Evolutionary conservation across 1,140 invertebrate genomes (phyloP), one percentile per base, ranked within the genome.

Genomic region (Drosophila sproati): DNA sequence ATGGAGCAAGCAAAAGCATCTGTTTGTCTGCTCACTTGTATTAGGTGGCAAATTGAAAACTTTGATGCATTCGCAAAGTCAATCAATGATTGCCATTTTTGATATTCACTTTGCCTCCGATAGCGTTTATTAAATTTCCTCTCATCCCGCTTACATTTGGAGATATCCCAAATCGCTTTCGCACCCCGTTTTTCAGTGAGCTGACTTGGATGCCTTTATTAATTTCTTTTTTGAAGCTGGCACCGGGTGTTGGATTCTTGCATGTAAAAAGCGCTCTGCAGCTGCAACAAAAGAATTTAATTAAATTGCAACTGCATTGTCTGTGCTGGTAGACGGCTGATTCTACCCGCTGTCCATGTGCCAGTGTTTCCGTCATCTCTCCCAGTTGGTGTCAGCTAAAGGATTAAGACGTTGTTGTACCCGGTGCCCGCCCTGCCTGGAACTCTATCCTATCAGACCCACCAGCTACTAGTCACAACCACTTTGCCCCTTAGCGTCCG

Each of bases 201-300:
- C 41, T 20, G 35, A 12, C 28, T 43, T 43, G 12, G 5, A n/a
- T 20, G 59, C 45, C 50, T 48, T 76, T 45, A 70, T 75, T 70
- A 71, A 70, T 70, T 79, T 71, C 47, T 47, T 56, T 56, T 70
- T 74, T 74, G 63, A 54, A 50, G 55, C 37, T 74, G 41, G 10
- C 57, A 34, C 66, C 45, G 43, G 81, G 78, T 59, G 75, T 82
- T 61, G 71, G 60, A 82, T 77, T 77, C 83, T 80, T 88, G 73
- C 82, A 82, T 88, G 83, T 73, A 63, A 76, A 63, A 56, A 64
- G 41, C n/a, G 57, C 45, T 70, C 66, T 63, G 62, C 70, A 47
- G 54, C 47, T 47, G 82, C 78, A 78, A 86, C 82, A 83, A 88
- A 88, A 83, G 82, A 87, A 87, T 88, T 87, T 87, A 87, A 87